These are phyloP conservation scores for Nomada lathburiana DNA, from an alignment of 2,888 invertebrate genomes.

Conservation along the genomic window DNA sequence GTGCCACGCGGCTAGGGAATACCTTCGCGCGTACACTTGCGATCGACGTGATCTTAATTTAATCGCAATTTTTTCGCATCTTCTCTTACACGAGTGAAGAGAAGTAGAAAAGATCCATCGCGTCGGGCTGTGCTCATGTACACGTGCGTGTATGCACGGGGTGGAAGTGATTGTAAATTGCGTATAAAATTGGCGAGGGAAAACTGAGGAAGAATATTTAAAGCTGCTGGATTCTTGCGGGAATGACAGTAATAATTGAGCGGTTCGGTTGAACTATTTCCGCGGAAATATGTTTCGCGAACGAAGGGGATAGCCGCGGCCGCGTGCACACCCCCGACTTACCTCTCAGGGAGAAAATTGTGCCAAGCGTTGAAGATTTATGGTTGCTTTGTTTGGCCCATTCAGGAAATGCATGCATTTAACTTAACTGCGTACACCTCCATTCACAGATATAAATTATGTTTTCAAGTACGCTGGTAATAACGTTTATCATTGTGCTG, in stretches of 20 bases:
- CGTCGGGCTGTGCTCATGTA: too few species aligned
- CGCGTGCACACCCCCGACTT: conserved; percentile 8
- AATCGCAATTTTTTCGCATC: not conserved
- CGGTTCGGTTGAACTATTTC: not conserved
- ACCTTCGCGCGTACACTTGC: not conserved
- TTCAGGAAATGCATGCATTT: conserved; percentile 69
- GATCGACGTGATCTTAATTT: not conserved
- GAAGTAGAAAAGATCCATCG: not conserved
- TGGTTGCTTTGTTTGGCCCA: conserved; percentile 53
- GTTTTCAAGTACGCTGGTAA: conserved; percentile 58
- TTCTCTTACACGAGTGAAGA: not conserved
- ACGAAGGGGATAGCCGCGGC: conserved; percentile 4
- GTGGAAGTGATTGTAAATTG: too few species aligned
- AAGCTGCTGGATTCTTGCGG: not conserved
- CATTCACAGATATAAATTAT: conserved; percentile 63
- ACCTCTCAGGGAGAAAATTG: conserved; percentile 45
- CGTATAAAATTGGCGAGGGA: not conserved
- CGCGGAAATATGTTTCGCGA: conserved; percentile 26
- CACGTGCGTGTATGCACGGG: too few species aligned
- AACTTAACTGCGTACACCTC: conserved; percentile 62
- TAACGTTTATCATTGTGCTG: conserved; percentile 62
- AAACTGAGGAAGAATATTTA: not conserved
- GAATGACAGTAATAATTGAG: conserved; percentile 22
- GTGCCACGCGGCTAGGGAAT: too few species aligned
- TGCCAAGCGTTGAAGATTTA: conserved; percentile 54